phyloP scores from a whole-genome alignment of 2,888 invertebrate genomes.

The Melinaea marsaeus region DNA sequence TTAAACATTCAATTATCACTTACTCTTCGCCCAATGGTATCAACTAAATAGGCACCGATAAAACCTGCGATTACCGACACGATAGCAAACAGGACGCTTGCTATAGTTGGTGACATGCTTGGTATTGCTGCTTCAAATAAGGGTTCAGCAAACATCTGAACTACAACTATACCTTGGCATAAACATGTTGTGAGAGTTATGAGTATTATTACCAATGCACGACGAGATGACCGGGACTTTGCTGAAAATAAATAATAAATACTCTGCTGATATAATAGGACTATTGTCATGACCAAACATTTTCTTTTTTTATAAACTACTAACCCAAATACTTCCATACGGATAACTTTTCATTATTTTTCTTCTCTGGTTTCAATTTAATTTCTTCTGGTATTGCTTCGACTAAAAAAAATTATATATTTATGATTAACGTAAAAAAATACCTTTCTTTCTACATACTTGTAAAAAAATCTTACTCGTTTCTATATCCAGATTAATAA shows the following conservation, averaged over 20 bases:
- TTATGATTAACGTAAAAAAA: too few relatives aligned
- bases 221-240: conserved; percentile 51
- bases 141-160: conserved; percentile 61
- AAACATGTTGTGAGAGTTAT: conserved; percentile 45
- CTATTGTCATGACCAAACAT: not conserved
- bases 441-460: too few relatives aligned
- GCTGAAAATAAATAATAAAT: conserved; percentile 40
- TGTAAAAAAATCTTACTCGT: not conserved
- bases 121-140: conserved; percentile 55
- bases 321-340: not conserved
- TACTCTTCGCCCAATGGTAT: conserved; percentile 55
- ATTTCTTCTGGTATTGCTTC: conserved; percentile 35
- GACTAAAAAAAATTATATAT: too few relatives aligned
- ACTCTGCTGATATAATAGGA: conserved; percentile 12
- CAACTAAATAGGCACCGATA: conserved; percentile 52
- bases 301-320: not conserved
- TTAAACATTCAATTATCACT: conserved; percentile 21
- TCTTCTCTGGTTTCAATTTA: conserved; percentile 30
- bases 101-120: conserved; percentile 48
- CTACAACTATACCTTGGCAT: conserved; percentile 56
- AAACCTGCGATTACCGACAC: conserved; percentile 43
- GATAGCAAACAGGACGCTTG: conserved; percentile 49
- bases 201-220: conserved; percentile 42
- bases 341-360: not conserved
- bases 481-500: conserved; percentile 26